Conservation (phyloP, 2,113 vertebrate species). For the Tylochromis polylepis region DNA sequence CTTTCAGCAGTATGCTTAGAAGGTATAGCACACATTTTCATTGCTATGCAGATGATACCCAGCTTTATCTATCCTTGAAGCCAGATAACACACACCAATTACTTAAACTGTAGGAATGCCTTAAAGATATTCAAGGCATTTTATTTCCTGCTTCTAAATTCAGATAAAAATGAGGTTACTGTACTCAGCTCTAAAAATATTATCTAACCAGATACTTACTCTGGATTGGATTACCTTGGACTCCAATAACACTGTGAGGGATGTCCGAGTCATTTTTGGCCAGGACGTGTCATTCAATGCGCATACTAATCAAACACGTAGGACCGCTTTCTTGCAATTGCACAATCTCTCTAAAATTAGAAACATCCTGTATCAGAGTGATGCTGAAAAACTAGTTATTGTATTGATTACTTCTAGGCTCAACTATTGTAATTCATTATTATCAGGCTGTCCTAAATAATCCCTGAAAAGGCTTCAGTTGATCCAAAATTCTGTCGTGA, state of each 20-base stretch:
- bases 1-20: background rate
- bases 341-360: background rate
- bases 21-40: background rate
- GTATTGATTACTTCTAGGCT: background rate
- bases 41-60: background rate
- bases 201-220: background rate
- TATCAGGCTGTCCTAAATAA: background rate
- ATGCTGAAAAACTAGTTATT: background rate
- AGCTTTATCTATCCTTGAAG: background rate
- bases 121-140: background rate
- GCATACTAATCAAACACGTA: rapidly evolving
- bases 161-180: background rate
- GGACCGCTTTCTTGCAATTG: background rate
- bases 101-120: background rate
- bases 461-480: background rate
- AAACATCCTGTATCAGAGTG: background rate
- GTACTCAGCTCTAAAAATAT: background rate
- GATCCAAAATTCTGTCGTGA: background rate
- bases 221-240: background rate
- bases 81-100: background rate
- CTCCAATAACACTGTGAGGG: background rate
- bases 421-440: background rate
- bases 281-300: background rate
- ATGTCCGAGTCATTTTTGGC: background rate
- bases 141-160: background rate